Evolutionary conservation across 2,888 invertebrate species (phyloP).

Genomic region (Clitarchus hookeri): DNA sequence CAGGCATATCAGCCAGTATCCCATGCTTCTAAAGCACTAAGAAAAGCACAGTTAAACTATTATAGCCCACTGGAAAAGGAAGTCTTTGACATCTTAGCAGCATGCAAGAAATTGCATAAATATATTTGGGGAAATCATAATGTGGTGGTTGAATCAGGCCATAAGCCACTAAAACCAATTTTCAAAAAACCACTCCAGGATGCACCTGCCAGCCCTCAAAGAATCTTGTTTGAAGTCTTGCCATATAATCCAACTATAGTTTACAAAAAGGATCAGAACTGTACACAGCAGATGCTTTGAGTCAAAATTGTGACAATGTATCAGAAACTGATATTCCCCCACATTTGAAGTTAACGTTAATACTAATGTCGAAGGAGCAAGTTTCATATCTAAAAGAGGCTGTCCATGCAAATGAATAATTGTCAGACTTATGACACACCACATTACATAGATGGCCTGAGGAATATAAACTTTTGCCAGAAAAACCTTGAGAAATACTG

Average conservation of each 20-base stretch:
- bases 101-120: background rate
- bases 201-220: background rate
- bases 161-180: background rate
- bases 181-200: background rate
- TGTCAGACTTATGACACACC: too few species aligned
- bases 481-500: too few species aligned
- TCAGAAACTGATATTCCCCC: too few species aligned
- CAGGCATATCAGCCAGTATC: background rate
- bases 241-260: background rate
- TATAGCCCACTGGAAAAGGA: background rate
- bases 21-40: background rate
- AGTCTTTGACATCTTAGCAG: background rate
- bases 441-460: too few species aligned
- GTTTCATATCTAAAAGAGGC: too few species aligned
- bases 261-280: too few species aligned
- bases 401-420: too few species aligned
- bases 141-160: background rate
- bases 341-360: too few species aligned
- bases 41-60: background rate
- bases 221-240: background rate
- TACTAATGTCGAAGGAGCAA: too few species aligned
- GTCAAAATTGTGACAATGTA: too few species aligned
- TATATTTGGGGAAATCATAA: background rate
- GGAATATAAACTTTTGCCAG: too few species aligned
- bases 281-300: too few species aligned